These are phyloP conservation scores for Grantiella picta DNA, from an alignment of 2,113 vertebrate species.

Conservation along the genomic window DNA sequence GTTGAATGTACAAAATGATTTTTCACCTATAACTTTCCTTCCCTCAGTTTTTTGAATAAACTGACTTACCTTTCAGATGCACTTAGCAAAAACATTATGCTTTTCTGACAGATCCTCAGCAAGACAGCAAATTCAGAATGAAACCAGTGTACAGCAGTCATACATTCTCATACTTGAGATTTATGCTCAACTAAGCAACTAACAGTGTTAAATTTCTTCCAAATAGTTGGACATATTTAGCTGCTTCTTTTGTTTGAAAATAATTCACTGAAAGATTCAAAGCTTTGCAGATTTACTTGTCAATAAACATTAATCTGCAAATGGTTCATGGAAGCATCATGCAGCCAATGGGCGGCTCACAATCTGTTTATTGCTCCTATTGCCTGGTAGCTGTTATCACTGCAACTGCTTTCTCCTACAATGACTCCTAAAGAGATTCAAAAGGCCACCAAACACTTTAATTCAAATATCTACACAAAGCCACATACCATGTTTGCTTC, in stretches of 20 bases:
- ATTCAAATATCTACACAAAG: background rate
- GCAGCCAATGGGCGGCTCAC: constrained; percentile 10
- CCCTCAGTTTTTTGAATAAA: background rate
- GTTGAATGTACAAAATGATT: background rate
- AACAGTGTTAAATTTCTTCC: constrained; percentile 36
- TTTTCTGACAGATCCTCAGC: background rate
- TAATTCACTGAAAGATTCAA: constrained; percentile 44
- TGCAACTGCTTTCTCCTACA: background rate
- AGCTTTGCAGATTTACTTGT: constrained; percentile 51
- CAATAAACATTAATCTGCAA: constrained; percentile 57
- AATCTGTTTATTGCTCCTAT: constrained; percentile 45
- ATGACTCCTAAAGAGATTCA: background rate
- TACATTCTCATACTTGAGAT: background rate
- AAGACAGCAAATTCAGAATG: background rate
- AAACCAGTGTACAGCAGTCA: background rate
- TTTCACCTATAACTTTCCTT: background rate
- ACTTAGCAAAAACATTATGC: background rate
- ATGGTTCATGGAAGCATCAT: constrained; percentile 8
- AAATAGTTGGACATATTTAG: constrained; percentile 49
- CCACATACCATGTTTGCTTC: background rate
- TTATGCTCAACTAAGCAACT: constrained; percentile 19
- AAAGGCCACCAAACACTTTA: background rate
- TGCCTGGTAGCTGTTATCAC: constrained; percentile 32
- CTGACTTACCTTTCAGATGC: background rate
- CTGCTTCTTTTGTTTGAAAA: constrained; percentile 57